Conservation (phyloP, 2,113 vertebrate genomes). For the Cavia aperea region DNA sequence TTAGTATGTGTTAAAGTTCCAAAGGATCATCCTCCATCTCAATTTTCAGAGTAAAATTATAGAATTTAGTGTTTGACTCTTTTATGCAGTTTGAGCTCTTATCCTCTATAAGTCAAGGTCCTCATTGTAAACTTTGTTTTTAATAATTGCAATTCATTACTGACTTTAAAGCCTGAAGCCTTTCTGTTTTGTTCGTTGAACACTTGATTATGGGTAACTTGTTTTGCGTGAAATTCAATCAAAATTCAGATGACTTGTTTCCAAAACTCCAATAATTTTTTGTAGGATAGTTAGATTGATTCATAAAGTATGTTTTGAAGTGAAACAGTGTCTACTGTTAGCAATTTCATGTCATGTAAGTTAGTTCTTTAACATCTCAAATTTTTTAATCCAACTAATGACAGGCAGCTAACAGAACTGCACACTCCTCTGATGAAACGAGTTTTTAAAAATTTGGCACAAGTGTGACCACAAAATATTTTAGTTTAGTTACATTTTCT, state of each 20-base stretch:
- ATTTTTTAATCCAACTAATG: neutral
- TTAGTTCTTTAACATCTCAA: slow-evolving; percentile 12
- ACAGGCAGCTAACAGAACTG: neutral
- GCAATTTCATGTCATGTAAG: neutral
- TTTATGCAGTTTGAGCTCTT: neutral
- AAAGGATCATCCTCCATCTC: neutral
- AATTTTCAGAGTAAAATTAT: neutral
- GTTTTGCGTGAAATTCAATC: slow-evolving; percentile 26
- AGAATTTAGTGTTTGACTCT: neutral
- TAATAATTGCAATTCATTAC: neutral
- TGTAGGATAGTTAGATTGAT: neutral
- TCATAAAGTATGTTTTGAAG: neutral
- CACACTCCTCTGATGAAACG: neutral
- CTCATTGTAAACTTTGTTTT: neutral
- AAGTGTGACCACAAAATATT: neutral
- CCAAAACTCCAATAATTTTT: neutral
- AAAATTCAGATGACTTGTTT: slow-evolving; percentile 37
- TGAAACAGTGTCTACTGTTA: neutral
- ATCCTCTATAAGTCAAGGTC: neutral
- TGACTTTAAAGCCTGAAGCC: neutral
- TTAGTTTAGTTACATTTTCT: neutral
- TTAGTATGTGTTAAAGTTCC: neutral
- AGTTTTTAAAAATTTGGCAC: neutral
- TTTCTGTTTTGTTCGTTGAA: neutral
- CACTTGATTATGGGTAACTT: neutral